These are phyloP conservation scores for Augiades crinisus DNA, from an alignment of 2,888 invertebrate species.

Conservation along the genomic window DNA sequence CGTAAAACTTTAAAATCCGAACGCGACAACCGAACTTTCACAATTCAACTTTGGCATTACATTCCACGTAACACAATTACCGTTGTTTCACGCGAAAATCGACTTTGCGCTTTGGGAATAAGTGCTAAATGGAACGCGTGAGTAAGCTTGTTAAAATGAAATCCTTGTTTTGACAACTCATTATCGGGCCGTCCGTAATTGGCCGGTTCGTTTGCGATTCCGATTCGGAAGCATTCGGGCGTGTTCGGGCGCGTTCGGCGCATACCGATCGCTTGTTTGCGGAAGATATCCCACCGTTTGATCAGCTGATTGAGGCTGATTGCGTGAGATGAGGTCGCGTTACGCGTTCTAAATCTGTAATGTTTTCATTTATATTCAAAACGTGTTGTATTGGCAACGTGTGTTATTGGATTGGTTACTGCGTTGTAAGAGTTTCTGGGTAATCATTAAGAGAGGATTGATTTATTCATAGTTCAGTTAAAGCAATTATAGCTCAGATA, in stretches of 20 bases:
- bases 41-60: slow-evolving; percentile 73
- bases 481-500: too few relatives aligned
- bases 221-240: slow-evolving; percentile 46
- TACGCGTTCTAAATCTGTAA: slow-evolving; percentile 49
- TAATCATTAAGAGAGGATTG: too few relatives aligned
- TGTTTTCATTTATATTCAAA: slow-evolving; percentile 24
- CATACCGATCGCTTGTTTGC: slow-evolving; percentile 60
- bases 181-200: slow-evolving; percentile 73
- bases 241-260: slow-evolving; percentile 46
- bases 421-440: not conserved
- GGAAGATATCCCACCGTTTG: slow-evolving; percentile 69
- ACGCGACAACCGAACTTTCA: slow-evolving; percentile 68
- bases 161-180: slow-evolving; percentile 78
- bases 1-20: slow-evolving; percentile 69
- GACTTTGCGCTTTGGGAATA: slow-evolving; percentile 41
- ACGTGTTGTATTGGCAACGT: slow-evolving; percentile 16
- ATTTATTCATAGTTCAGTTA: too few relatives aligned
- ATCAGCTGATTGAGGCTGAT: slow-evolving; percentile 66
- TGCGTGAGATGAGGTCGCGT: slow-evolving; percentile 44
- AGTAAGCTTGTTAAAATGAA: slow-evolving; percentile 39
- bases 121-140: slow-evolving; percentile 34
- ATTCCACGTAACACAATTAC: slow-evolving; percentile 27
- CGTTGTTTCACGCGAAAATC: slow-evolving; percentile 35
- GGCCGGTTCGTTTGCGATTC: slow-evolving; percentile 56
- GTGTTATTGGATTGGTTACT: too few relatives aligned